Percentiles rank a stretch among this genome's conserved stretches.
These are phyloP conservation scores for Enteromius argenteus DNA, from an alignment of 2,797 vertebrate species.

Conservation along the genomic window DNA sequence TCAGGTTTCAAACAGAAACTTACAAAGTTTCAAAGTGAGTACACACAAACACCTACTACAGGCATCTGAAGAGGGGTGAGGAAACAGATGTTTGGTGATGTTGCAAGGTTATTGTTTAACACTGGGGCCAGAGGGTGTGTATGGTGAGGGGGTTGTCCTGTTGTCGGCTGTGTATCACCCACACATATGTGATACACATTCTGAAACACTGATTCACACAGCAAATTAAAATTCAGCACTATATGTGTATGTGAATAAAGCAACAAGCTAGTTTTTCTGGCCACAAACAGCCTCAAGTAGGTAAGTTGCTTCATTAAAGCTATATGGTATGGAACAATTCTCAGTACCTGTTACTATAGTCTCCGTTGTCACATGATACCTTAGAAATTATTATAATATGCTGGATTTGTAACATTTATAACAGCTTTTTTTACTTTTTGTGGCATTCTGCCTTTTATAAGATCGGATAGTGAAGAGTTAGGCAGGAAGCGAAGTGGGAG, in stretches of 20 bases:
- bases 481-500: too few relatives aligned
- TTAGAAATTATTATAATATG: not conserved
- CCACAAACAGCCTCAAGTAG: not conserved
- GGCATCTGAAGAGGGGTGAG: constrained; percentile 52
- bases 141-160: too few relatives aligned
- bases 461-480: too few relatives aligned
- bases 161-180: too few relatives aligned
- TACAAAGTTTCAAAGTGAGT: too few relatives aligned
- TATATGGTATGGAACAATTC: not conserved
- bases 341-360: not conserved
- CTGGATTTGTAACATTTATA: too few relatives aligned
- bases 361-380: not conserved
- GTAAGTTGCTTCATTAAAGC: not conserved
- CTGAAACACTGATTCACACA: constrained; percentile 59
- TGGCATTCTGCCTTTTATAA: too few relatives aligned
- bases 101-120: constrained; percentile 38
- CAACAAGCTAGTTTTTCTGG: not conserved
- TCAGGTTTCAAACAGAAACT: not conserved
- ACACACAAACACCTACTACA: constrained; percentile 66
- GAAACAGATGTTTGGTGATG: constrained; percentile 75
- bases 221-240: constrained; percentile 59
- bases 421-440: too few relatives aligned
- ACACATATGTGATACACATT: constrained; percentile 28
- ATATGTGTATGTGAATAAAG: not conserved
- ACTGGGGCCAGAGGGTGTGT: too few relatives aligned